Base-by-base conservation (phyloP, 2,888 invertebrate genomes). In the Drosophila paramelanica region DNA sequence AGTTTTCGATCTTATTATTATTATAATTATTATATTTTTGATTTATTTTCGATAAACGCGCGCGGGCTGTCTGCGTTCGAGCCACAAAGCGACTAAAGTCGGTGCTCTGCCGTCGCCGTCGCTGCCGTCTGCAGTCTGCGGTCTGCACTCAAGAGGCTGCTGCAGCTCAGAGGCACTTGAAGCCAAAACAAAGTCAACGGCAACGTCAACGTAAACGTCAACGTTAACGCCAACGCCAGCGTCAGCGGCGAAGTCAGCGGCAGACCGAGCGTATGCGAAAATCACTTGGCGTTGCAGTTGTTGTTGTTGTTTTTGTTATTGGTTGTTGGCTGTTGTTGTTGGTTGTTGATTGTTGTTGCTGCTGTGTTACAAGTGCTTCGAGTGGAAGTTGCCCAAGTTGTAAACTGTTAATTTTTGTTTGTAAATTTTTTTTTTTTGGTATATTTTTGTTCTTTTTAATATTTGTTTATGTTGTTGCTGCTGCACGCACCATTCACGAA, bases 61-160 rank as follows among this genome's bases (percentile, higher is more conserved):
- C 67, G 81, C 81, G 67, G 64, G 68, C 73, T 77, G 52, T 65
- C 64, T 71, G 61, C 65, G 62, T 69, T 72, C 76, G 58, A 83
- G 76, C 67, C 75, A 73, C 50, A 71, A 73, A 71, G 68, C 67
- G 69, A 81, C 81, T 85, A 76, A 81, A 85, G 85, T 83, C 65
- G 61, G 57, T 77, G 83, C 83, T 58, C 50, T 57, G 52, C 50
- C 46, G 73, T 49, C 50, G 49, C 45, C 38, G 62, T 64, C 59
- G 53, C 52, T 52, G 67, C 62, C 55, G 31, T 56, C 50, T 51
- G 51, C 64, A 52, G 58, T 68, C 52, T 68, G 59, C 58, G 42
- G 67, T 58, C 47, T 67, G 47, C 45, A 41, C 36, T 66, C 51
- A 41, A 45, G 49, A 20, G 64, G 70, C 71, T 71, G 74, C 51